phyloP scores from a whole-genome alignment of 2,113 vertebrate species.

The Axis porcinus region DNA sequence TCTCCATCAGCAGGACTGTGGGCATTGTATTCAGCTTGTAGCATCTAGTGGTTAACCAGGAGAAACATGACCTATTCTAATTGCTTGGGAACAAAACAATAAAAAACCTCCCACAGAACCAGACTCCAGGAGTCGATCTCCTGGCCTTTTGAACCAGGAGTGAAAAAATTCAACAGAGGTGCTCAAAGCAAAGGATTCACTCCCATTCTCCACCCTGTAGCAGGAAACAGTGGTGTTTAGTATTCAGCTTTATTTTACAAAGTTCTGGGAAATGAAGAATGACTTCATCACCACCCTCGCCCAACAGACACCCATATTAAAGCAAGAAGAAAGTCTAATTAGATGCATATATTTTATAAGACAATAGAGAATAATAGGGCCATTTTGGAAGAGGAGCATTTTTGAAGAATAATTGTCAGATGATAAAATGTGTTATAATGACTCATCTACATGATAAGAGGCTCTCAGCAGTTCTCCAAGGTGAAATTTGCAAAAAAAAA shows the following conservation, averaged over 20 bases:
- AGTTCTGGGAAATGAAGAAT: background rate
- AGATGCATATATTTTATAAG: background rate
- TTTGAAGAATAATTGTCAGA: background rate
- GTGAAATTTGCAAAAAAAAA: background rate
- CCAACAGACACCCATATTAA: background rate
- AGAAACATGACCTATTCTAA: background rate
- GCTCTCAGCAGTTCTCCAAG: background rate
- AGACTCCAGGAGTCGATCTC: background rate
- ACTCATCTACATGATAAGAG: background rate
- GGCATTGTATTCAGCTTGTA: background rate
- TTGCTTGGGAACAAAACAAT: background rate
- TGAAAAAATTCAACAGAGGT: background rate
- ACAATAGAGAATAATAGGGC: background rate
- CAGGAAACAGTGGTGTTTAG: background rate
- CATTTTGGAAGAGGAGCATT: background rate
- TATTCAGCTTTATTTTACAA: background rate
- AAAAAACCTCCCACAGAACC: background rate
- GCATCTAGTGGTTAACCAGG: background rate
- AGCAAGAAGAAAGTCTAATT: background rate
- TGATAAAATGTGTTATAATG: background rate
- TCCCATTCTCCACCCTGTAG: background rate
- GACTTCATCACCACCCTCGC: background rate
- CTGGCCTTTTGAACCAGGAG: background rate
- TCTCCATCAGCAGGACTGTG: background rate
- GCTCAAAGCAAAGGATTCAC: background rate